phyloP scores from a whole-genome alignment of 1,140 invertebrate genomes.

The Paralvinella palmiformis region DNA sequence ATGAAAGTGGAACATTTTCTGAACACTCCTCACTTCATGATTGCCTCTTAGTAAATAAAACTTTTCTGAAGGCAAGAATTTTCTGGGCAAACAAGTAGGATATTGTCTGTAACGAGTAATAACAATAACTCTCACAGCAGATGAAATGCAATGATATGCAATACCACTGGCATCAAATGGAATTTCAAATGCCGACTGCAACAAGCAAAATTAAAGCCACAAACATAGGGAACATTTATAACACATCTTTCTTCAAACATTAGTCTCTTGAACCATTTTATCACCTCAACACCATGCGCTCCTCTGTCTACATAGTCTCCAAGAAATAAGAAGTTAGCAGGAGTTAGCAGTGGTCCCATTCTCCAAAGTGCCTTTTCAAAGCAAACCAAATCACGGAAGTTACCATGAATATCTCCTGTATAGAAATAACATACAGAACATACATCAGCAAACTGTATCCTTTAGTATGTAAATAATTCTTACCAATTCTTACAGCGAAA shows the following conservation, averaged over 20 bases:
- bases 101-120: conserved; percentile 50
- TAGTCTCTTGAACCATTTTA: too few species aligned
- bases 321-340: conserved; percentile 59
- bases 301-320: conserved; percentile 66
- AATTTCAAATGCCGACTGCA: background rate
- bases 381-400: conserved; percentile 56
- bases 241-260: background rate
- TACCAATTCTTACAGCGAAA: too few species aligned
- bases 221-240: background rate
- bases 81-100: conserved; percentile 63
- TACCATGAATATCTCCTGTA: conserved; percentile 60
- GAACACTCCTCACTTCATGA: conserved; percentile 61
- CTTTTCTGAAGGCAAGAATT: conserved; percentile 58
- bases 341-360: conserved; percentile 56
- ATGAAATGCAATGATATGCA: too few species aligned
- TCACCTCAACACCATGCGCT: conserved; percentile 57
- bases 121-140: too few species aligned
- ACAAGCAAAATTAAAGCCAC: background rate
- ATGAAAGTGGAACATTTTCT: conserved; percentile 67
- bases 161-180: too few species aligned
- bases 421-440: background rate
- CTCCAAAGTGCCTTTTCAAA: conserved; percentile 61
- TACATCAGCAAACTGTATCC: conserved; percentile 5
- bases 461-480: background rate
- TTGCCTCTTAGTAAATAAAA: conserved; percentile 60